These are phyloP conservation scores for Mus spretus DNA, from an alignment of 2,797 vertebrate species.

Conservation along the genomic window DNA sequence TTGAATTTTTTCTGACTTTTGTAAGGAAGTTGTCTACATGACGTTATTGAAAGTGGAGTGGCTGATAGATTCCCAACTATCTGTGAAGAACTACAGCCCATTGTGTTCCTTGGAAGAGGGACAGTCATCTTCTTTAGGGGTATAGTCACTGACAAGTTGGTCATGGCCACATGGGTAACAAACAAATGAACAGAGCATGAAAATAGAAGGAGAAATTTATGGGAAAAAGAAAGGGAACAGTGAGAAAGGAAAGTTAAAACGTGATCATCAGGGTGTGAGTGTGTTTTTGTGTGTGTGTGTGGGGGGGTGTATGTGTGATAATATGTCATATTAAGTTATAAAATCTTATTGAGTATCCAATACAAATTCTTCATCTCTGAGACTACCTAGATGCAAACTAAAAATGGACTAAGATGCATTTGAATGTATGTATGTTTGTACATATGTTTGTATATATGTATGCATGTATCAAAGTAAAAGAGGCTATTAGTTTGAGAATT, in stretches of 20 bases:
- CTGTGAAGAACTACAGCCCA: background rate
- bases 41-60: conserved; percentile 84
- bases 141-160: background rate
- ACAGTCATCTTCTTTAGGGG: background rate
- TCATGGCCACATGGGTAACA: background rate
- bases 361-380: background rate
- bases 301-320: background rate
- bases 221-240: background rate
- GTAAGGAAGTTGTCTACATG: conserved; percentile 92
- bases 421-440: background rate
- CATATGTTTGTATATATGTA: too few species aligned
- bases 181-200: background rate
- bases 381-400: background rate
- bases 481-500: background rate
- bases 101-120: background rate
- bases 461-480: background rate
- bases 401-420: background rate
- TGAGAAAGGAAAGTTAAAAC: background rate
- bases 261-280: background rate
- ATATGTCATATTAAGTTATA: background rate
- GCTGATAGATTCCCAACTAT: background rate
- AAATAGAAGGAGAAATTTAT: background rate
- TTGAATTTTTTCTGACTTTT: conserved; percentile 95
- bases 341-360: background rate
- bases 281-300: background rate